A percentile compares a stretch with the other conserved stretches of the same genome.
These are phyloP conservation scores for Scytalopus superciliaris DNA, from an alignment of 2,113 vertebrate species.

Conservation along the genomic window DNA sequence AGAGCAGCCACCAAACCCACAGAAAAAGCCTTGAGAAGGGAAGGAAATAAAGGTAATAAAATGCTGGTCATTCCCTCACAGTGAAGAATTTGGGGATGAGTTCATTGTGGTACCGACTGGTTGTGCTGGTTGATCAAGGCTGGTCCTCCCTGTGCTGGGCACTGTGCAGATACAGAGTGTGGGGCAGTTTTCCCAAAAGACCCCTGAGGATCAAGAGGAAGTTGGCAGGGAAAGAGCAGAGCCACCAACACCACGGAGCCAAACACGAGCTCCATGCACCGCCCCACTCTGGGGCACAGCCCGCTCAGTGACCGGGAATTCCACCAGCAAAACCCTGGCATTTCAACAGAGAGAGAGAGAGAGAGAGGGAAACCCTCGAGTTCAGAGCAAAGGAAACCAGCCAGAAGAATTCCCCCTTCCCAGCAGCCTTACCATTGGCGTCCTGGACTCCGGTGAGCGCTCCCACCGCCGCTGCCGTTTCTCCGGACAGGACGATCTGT, in stretches of 20 bases:
- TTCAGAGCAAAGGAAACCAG: not conserved
- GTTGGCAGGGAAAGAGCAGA: not conserved
- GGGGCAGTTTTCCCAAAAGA: not conserved
- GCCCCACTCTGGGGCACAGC: not conserved
- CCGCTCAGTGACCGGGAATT: not conserved
- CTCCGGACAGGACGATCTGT: constrained; percentile 94
- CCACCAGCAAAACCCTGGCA: accelerated
- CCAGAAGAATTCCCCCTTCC: accelerated
- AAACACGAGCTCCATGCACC: not conserved
- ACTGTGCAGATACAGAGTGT: accelerated
- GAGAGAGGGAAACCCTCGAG: not conserved
- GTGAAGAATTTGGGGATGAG: not conserved
- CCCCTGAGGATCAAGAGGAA: not conserved
- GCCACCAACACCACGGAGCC: not conserved
- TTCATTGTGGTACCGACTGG: not conserved
- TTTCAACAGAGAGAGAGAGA: not conserved
- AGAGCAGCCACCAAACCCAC: not conserved
- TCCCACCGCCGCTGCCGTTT: constrained; percentile 96
- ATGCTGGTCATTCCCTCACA: not conserved
- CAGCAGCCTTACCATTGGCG: constrained; percentile 80
- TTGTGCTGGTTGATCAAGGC: not conserved
- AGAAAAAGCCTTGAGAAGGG: not conserved
- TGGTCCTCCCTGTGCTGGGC: not conserved
- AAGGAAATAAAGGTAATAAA: not conserved
- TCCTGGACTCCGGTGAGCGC: constrained; percentile 95